Percentiles rank a stretch among this genome's conserved stretches.
Conservation (phyloP, 2,888 invertebrate species). For the Isoperla grammatica region DNA sequence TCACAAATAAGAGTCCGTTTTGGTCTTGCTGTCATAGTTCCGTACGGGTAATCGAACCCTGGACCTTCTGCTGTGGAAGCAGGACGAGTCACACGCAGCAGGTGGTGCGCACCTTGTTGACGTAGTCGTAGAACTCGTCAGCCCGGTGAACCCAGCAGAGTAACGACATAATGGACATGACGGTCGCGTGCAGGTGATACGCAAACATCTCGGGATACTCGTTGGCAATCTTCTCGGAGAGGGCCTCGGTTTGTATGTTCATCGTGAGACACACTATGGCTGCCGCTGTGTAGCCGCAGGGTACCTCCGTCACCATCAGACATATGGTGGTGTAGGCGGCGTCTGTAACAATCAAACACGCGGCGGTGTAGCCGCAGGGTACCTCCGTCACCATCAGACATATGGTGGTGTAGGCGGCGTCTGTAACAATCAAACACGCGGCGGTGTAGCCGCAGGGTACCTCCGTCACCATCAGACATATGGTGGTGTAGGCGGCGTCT, state of each 20-base stretch:
- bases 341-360: too few species aligned
- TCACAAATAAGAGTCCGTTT: too few species aligned
- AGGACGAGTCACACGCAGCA: too few species aligned
- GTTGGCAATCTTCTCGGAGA: slow-evolving; percentile 42
- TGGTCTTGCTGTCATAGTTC: too few species aligned
- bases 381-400: slow-evolving; percentile 53
- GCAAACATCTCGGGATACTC: slow-evolving; percentile 38
- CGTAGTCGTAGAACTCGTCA: slow-evolving; percentile 51
- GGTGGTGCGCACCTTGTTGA: slow-evolving; percentile 46
- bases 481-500: slow-evolving; percentile 49
- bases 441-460: slow-evolving; percentile 58
- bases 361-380: slow-evolving; percentile 57
- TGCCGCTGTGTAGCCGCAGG: slow-evolving; percentile 56
- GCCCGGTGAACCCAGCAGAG: slow-evolving; percentile 59
- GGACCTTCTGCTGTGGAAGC: too few species aligned
- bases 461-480: slow-evolving; percentile 53
- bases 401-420: slow-evolving; percentile 50
- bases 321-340: slow-evolving; percentile 52
- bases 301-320: slow-evolving; percentile 52
- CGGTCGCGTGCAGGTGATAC: slow-evolving; percentile 55
- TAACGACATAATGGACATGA: slow-evolving; percentile 55
- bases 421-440: too few species aligned
- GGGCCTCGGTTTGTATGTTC: slow-evolving; percentile 54
- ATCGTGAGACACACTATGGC: slow-evolving; percentile 53
- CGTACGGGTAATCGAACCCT: too few species aligned